Conservation (phyloP, 2,888 invertebrate genomes). For the Lithophane semibrunnea region DNA sequence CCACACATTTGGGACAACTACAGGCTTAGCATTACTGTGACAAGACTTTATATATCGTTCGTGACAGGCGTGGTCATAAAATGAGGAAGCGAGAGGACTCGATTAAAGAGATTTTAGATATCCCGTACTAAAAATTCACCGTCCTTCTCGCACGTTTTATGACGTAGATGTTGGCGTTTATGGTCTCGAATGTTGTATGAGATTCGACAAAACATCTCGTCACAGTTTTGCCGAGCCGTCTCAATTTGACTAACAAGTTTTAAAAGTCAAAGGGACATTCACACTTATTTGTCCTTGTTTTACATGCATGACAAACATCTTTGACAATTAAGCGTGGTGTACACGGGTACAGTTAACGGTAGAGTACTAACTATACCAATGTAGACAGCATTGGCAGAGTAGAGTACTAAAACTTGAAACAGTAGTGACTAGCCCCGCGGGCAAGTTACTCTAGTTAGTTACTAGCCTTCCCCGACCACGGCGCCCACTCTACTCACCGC, state of each 20-base stretch:
- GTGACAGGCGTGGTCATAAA: background rate
- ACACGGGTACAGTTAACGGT: too few species aligned
- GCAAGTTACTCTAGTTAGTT: too few species aligned
- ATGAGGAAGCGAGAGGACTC: background rate
- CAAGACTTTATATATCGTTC: background rate
- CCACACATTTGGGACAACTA: constrained; percentile 11
- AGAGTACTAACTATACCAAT: too few species aligned
- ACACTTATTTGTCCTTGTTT: constrained; percentile 23
- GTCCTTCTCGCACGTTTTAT: background rate
- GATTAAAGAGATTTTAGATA: background rate
- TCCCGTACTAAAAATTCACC: background rate
- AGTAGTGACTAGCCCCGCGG: too few species aligned
- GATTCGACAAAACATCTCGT: constrained; percentile 13
- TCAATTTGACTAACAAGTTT: constrained; percentile 28
- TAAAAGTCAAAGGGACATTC: constrained; percentile 20
- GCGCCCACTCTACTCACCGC: too few species aligned
- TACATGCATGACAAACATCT: constrained; percentile 25
- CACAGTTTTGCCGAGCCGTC: constrained; percentile 6
- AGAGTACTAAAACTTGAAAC: too few species aligned
- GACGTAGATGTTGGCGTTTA: background rate
- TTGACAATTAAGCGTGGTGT: background rate
- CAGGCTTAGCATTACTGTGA: constrained; percentile 14
- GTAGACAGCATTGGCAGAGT: too few species aligned
- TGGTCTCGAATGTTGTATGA: constrained; percentile 1
- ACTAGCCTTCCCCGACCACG: too few species aligned